Percentiles rank a stretch among this genome's conserved stretches.
phyloP scores from a whole-genome alignment of 2,888 invertebrate genomes.

The Andrena trimmerana region DNA sequence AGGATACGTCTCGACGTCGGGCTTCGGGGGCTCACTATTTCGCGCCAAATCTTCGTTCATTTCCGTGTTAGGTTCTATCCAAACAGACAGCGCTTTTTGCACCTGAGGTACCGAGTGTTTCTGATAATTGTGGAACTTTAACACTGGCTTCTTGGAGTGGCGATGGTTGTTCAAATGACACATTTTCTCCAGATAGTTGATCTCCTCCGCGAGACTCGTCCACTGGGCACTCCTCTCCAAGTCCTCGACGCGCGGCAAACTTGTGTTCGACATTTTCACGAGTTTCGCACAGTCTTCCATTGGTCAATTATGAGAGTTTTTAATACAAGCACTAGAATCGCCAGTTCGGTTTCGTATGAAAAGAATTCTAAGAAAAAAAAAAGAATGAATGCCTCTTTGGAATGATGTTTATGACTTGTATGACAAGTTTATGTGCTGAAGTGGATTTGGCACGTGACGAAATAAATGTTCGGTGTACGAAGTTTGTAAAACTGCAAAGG shows the following conservation, averaged over 20 bases:
- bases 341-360: no score
- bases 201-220: slow-evolving; percentile 74
- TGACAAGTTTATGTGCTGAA: slow-evolving; percentile 30
- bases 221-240: slow-evolving; percentile 77
- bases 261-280: slow-evolving; percentile 45
- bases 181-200: slow-evolving; percentile 75
- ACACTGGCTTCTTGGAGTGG: neutral
- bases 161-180: slow-evolving; percentile 46
- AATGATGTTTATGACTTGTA: neutral
- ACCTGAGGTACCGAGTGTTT: slow-evolving; percentile 78
- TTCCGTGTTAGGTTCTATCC: slow-evolving; percentile 34
- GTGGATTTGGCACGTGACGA: no score
- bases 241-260: slow-evolving; percentile 72
- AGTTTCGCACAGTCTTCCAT: slow-evolving; percentile 10
- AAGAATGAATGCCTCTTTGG: neutral
- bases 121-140: slow-evolving; percentile 56
- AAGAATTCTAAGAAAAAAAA: no score
- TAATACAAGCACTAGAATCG: neutral
- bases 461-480: no score
- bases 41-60: neutral
- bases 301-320: neutral
- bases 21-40: neutral
- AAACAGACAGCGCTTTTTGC: slow-evolving; percentile 59
- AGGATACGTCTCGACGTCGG: slow-evolving; percentile 19
- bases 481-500: no score